Base-by-base conservation (phyloP, 1,140 invertebrate genomes). In the Kradibia gibbosae region DNA sequence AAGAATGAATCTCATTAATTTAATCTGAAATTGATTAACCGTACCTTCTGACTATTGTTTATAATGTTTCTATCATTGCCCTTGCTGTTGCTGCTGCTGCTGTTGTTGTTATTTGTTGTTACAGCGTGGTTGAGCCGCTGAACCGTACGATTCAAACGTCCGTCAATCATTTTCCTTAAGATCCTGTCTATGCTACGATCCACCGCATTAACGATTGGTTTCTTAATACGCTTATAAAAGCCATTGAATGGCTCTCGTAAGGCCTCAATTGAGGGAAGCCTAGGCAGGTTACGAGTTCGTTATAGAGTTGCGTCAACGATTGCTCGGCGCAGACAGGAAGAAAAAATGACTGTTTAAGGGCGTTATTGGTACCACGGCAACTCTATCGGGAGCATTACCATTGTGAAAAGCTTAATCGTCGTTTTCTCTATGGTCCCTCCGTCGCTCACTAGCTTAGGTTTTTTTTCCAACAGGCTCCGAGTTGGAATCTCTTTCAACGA, bases 401-500 rank as follows among this genome's bases (percentile, higher is more conserved):
- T 78, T 82, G 75, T 82, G 74, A 45, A 75, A 81, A 71, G 72
- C 72, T 42, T 10, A 36, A 13, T 8, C 36, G n/a, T 22, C 11
- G 57, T 42, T 34, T 36, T 20, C 5, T 31, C 28, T n/a, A n/a
- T n/a, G n/a, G n/a, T n/a, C n/a, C n/a, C n/a, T n/a, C n/a, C n/a
- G n/a, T n/a, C n/a, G n/a, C 34, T 79, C 77, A 17, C 65, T 50
- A 48, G n/a, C 48, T 53, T n/a, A 48, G 5, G 25, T 34, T 57
- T 53, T 42, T 75, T 53, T 48, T 34, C 36, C 22, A 39, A 53
- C 17, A 65, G 55, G 39, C 42, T 20, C 65, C 15, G 10, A 39
- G 17, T 36, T 25, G 13, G 45, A 71, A 74, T 81, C 70, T 82
- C 78, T 80, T 83, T 84, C 78, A 73, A 57, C 50, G 83, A 83